A percentile compares a stretch with the other conserved stretches of the same genome.
phyloP scores from a whole-genome alignment of 53 echinoderm and acorn worm species.

The Actinopyga echinites region DNA sequence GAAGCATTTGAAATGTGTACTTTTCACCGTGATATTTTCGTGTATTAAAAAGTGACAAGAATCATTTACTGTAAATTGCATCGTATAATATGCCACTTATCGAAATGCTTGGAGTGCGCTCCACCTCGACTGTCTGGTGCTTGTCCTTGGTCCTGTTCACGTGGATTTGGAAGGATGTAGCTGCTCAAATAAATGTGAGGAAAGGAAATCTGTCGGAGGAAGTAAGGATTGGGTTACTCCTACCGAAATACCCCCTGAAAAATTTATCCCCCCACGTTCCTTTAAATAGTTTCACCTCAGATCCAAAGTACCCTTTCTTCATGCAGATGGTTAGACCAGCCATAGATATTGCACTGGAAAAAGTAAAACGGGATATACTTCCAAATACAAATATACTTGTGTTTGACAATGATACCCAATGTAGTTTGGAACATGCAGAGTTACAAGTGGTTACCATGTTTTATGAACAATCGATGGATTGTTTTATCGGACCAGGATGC shows the following conservation, averaged over 20 bases:
- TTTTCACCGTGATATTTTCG: too few relatives aligned
- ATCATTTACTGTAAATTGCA: too few relatives aligned
- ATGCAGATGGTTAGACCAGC: conserved; percentile 82
- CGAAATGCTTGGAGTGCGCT: too few relatives aligned
- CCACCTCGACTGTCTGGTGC: neutral
- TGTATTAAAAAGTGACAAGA: too few relatives aligned
- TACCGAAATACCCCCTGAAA: conserved; percentile 52
- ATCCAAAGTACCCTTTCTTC: conserved; percentile 68
- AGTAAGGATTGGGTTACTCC: conserved; percentile 32
- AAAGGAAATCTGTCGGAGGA: neutral
- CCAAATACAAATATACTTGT: conserved; percentile 47
- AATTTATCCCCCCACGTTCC: neutral
- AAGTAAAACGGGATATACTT: conserved; percentile 38
- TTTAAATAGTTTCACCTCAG: conserved; percentile 6
- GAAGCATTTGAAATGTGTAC: too few relatives aligned
- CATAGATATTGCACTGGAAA: conserved; percentile 73
- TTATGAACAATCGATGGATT: conserved; percentile 49
- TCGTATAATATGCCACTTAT: too few relatives aligned
- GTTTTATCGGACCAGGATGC: conserved; percentile 78
- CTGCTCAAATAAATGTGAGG: neutral
- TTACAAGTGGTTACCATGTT: conserved; percentile 56
- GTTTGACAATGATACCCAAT: conserved; percentile 46
- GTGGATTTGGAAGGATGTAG: neutral
- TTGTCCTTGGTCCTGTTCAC: neutral
- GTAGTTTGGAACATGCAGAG: conserved; percentile 39